Conservation (phyloP, 2,113 vertebrate genomes). For the Prionailurus viverrinus region DNA sequence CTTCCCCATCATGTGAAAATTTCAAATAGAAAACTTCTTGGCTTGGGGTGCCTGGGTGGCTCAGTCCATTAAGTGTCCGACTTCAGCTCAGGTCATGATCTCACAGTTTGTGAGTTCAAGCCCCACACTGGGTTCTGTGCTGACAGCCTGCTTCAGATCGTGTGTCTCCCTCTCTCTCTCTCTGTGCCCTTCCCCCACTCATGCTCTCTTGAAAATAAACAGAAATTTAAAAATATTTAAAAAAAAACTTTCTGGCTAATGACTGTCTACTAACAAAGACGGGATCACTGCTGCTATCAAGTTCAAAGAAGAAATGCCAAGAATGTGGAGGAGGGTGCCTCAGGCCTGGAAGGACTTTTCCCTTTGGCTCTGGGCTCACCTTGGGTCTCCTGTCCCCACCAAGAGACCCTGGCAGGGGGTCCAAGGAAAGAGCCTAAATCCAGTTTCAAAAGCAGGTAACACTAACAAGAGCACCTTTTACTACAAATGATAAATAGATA, state of each 20-base stretch:
- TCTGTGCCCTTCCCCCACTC: no score
- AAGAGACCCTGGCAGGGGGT: neutral
- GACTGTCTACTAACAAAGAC: neutral
- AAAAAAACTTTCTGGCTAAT: neutral
- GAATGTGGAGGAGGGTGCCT: neutral
- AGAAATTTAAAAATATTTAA: no score
- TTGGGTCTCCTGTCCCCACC: neutral
- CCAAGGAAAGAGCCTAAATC: neutral
- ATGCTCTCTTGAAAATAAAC: no score
- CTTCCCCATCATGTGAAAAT: slow-evolving; percentile 10
- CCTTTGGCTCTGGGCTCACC: neutral
- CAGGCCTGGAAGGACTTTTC: neutral
- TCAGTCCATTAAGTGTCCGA: no score
- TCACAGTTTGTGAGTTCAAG: no score
- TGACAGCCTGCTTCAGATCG: no score
- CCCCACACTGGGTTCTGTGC: no score
- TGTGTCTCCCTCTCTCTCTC: no score
- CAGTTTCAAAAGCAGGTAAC: neutral
- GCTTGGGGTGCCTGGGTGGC: neutral
- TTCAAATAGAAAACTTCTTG: neutral
- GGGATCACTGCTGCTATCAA: neutral
- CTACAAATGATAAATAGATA: neutral
- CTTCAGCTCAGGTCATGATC: no score
- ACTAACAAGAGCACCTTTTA: neutral
- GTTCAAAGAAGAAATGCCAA: slow-evolving; percentile 22